Conservation (phyloP, 2,113 vertebrate genomes). For the Dolichotis patagonum region DNA sequence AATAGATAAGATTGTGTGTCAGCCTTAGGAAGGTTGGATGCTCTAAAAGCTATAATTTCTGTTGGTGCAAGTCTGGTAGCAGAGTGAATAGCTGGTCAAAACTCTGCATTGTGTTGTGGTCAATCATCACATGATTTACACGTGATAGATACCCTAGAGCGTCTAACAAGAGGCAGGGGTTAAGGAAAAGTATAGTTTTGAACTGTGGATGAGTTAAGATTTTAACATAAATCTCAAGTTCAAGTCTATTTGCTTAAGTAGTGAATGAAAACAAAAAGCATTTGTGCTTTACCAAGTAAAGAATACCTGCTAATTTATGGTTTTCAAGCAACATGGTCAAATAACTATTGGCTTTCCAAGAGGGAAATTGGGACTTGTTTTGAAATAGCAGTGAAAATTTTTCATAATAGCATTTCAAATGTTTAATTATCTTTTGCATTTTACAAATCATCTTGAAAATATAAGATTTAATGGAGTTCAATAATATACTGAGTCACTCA, state of each 20-base stretch:
- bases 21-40: background rate
- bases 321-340: background rate
- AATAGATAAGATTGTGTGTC: background rate
- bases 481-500: background rate
- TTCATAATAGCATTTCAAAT: background rate
- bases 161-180: background rate
- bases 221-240: background rate
- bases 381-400: background rate
- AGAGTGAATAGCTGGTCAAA: background rate
- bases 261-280: background rate
- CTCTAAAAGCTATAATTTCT: background rate
- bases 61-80: background rate
- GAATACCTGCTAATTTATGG: background rate
- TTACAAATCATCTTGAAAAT: slow-evolving; percentile 56
- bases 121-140: background rate
- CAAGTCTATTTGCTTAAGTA: slow-evolving; percentile 1
- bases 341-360: background rate
- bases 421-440: background rate
- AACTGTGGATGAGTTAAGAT: background rate
- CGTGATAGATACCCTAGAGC: background rate
- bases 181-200: background rate
- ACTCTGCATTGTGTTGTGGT: background rate
- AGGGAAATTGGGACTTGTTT: background rate
- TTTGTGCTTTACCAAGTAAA: background rate
- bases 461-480: slow-evolving; percentile 21